These are phyloP conservation scores for Labeo rohita DNA, from an alignment of 2,113 vertebrate species.

Conservation along the genomic window DNA sequence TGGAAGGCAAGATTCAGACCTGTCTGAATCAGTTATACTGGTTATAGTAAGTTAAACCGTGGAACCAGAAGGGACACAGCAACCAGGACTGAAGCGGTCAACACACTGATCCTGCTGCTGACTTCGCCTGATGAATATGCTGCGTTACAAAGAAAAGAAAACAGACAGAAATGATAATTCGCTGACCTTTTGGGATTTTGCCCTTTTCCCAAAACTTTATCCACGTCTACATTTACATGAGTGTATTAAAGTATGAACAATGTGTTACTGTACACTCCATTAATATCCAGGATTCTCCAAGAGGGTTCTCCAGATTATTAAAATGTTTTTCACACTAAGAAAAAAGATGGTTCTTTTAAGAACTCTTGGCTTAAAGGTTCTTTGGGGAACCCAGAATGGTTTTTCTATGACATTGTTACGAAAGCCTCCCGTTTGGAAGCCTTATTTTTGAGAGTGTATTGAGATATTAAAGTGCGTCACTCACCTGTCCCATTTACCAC, in stretches of 20 bases:
- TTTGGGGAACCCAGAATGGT: no score
- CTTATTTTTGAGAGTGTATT: background rate
- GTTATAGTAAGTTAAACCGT: background rate
- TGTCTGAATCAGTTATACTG: background rate
- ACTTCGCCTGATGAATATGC: background rate
- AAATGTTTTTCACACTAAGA: no score
- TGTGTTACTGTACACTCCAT: background rate
- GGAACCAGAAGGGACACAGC: constrained; percentile 14
- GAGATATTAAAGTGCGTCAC: background rate
- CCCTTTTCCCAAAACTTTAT: no score
- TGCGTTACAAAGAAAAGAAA: background rate
- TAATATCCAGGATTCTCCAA: no score
- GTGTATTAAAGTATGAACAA: background rate
- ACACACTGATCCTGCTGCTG: constrained; percentile 33
- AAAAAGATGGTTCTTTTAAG: no score
- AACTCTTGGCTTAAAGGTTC: no score
- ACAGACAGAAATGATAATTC: background rate
- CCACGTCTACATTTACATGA: background rate
- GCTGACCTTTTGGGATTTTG: background rate
- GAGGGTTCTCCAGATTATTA: no score
- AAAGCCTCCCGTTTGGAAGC: no score
- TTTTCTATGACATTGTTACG: no score
- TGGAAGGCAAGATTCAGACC: background rate
- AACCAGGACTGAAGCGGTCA: constrained; percentile 13
- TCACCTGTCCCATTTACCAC: constrained; percentile 40